Evolutionary conservation across 2,797 vertebrate species (phyloP).

Genomic region (Decapterus maruadsi): DNA sequence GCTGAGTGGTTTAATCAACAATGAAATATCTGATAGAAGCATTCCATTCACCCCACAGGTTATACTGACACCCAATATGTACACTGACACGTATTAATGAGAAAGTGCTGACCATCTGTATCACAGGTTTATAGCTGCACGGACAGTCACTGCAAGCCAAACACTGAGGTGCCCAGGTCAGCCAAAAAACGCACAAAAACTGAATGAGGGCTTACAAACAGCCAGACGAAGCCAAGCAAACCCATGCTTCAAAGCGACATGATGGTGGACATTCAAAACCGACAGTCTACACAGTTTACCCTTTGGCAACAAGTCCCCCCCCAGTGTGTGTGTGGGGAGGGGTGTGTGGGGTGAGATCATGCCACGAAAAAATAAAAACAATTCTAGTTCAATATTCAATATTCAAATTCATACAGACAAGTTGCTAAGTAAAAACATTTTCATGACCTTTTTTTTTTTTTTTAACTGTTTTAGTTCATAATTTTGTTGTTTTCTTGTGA

Average conservation of each 20-base stretch:
- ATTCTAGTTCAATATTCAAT: constrained; percentile 80
- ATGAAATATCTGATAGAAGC: constrained; percentile 77
- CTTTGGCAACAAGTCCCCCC: constrained; percentile 94
- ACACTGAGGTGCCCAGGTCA: constrained; percentile 85
- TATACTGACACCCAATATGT: constrained; percentile 81
- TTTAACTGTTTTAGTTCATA: constrained; percentile 56
- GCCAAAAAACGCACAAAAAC: constrained; percentile 87
- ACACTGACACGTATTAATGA: constrained; percentile 81
- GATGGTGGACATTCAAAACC: constrained; percentile 90
- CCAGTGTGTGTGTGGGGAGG: constrained; percentile 57
- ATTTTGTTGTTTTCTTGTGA: constrained; percentile 88
- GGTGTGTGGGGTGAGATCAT: constrained; percentile 90
- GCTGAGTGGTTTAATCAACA: constrained; percentile 71
- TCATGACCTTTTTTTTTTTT: constrained; percentile 81
- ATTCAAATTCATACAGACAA: constrained; percentile 90
- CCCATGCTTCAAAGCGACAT: constrained; percentile 92
- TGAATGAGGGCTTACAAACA: constrained; percentile 92
- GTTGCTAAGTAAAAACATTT: constrained; percentile 90
- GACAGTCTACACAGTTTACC: constrained; percentile 91
- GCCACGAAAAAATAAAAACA: constrained; percentile 88
- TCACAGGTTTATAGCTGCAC: constrained; percentile 87
- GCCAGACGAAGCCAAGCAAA: constrained; percentile 90
- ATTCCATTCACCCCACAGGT: constrained; percentile 81
- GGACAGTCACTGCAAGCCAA: constrained; percentile 86
- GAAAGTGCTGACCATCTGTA: constrained; percentile 78